Evolutionary conservation across 2,113 vertebrate genomes (phyloP).

Genomic region (Carollia perspicillata): DNA sequence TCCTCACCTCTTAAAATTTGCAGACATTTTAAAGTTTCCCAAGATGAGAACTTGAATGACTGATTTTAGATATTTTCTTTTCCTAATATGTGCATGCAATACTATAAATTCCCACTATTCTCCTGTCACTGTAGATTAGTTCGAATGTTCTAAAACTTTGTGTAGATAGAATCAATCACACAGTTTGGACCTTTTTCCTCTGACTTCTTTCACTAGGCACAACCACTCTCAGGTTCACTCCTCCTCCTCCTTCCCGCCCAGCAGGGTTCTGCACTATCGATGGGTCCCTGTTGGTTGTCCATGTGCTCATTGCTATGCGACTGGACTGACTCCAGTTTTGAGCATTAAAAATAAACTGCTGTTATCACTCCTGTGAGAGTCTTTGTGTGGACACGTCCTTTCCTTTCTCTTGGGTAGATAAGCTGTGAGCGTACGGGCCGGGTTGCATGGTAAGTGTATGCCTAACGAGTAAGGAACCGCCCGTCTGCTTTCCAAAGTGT

Average conservation of each 20-base stretch:
- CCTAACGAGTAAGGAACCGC: background rate
- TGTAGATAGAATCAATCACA: background rate
- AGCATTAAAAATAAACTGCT: background rate
- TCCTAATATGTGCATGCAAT: background rate
- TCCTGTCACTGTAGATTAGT: background rate
- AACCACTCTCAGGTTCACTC: background rate
- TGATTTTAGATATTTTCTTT: background rate
- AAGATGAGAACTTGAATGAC: background rate
- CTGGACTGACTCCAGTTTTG: background rate
- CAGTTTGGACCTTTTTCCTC: no score
- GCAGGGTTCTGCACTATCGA: background rate
- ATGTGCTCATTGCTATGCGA: background rate
- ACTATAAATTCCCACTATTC: background rate
- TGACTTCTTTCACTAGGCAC: background rate
- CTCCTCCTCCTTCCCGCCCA: background rate
- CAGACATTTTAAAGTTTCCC: background rate
- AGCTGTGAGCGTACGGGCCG: background rate
- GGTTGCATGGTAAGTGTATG: background rate
- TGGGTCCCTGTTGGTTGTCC: background rate
- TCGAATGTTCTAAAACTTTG: background rate
- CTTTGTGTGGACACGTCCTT: background rate
- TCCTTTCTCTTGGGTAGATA: background rate
- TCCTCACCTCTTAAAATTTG: background rate
- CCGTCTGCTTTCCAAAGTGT: background rate
- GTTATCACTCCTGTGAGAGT: background rate